phyloP scores from a whole-genome alignment of 2,797 vertebrate genomes.

The Eulemur rubriventer region DNA sequence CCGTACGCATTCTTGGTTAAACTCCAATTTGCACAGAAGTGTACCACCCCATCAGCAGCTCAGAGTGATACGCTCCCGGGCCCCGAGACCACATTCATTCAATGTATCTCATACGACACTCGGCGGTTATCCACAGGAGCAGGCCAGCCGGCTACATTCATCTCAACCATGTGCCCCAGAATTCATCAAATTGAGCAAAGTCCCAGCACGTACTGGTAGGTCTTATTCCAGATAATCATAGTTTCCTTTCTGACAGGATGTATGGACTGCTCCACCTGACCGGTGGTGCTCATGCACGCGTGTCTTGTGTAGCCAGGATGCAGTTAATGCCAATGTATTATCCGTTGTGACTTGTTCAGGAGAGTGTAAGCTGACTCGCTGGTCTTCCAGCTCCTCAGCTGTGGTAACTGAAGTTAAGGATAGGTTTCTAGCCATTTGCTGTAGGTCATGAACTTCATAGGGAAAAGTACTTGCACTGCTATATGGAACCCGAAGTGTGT shows the following conservation, averaged over 20 bases:
- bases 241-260: not conserved
- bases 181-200: not conserved
- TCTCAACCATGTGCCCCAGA: not conserved
- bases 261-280: not conserved
- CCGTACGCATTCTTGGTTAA: not conserved
- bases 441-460: not conserved
- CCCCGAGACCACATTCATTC: not conserved
- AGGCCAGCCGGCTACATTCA: not conserved
- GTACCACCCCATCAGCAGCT: not conserved
- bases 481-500: not conserved
- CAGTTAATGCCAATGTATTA: not conserved
- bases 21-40: not conserved
- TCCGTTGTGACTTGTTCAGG: not conserved
- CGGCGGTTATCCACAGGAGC: not conserved
- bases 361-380: not conserved
- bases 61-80: not conserved
- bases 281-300: not conserved
- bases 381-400: not conserved
- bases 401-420: not conserved
- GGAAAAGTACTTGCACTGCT: not conserved
- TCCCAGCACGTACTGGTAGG: not conserved
- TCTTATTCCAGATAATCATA: not conserved
- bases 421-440: not conserved
- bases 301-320: not conserved
- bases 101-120: not conserved